A percentile compares a stretch with the other conserved stretches of the same genome.
Evolutionary conservation across 2,888 invertebrate genomes (phyloP).

Genomic region (Tupiocoris notatus): DNA sequence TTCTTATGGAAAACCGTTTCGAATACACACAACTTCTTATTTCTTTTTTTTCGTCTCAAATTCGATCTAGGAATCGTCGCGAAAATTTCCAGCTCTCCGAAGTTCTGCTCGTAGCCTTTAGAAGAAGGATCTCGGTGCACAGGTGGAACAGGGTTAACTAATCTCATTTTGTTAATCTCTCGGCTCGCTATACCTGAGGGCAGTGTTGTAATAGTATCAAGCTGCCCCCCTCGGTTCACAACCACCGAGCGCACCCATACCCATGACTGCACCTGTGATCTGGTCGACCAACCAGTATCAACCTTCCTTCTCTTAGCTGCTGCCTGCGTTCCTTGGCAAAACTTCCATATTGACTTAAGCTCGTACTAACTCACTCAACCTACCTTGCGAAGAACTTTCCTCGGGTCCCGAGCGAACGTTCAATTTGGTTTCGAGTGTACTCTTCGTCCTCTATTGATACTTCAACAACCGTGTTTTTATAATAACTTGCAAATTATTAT

Average conservation of each 20-base stretch:
- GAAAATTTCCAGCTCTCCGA: background rate
- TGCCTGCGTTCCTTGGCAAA: background rate
- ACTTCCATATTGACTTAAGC: background rate
- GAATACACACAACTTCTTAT: too few species aligned
- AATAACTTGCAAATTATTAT: background rate
- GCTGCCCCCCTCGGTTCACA: background rate
- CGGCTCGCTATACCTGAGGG: constrained; percentile 17
- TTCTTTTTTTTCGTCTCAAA: too few species aligned
- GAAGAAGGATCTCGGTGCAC: background rate
- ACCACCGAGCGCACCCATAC: background rate
- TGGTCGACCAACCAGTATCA: background rate
- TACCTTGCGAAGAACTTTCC: background rate
- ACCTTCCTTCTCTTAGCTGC: background rate
- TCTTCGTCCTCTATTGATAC: background rate
- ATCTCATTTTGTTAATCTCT: constrained; percentile 25
- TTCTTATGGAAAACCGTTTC: too few species aligned
- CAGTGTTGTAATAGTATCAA: constrained; percentile 16
- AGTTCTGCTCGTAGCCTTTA: too few species aligned
- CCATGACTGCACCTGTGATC: background rate
- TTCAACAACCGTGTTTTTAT: background rate
- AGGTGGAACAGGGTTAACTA: constrained; percentile 12
- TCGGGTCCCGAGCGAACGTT: background rate
- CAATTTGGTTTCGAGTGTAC: background rate
- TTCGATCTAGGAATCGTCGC: too few species aligned
- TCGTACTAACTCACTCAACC: background rate